Evolutionary conservation across 2,888 invertebrate species (phyloP).

Genomic region (Atherix ibis): DNA sequence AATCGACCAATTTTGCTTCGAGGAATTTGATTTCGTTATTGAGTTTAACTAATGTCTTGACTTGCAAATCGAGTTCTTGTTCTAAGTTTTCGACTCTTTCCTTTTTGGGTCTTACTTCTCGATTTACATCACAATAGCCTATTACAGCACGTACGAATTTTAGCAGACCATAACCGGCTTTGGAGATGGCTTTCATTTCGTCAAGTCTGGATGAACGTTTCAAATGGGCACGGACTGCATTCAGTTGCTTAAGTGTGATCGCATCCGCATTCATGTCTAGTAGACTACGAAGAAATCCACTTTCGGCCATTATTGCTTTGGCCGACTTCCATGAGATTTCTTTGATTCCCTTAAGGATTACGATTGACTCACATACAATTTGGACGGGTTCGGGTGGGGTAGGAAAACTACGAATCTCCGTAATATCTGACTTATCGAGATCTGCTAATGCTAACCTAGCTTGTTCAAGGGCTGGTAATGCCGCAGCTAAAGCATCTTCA

Average conservation of each 20-base stretch:
- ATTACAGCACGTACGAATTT: conserved; percentile 77
- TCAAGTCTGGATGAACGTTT: conserved; percentile 55
- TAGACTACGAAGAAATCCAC: conserved; percentile 60
- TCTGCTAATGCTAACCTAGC: conserved; percentile 66
- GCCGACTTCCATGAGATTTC: conserved; percentile 85
- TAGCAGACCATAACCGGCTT: conserved; percentile 71
- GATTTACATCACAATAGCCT: conserved; percentile 75
- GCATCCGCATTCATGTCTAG: conserved; percentile 76
- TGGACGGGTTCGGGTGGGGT: conserved; percentile 84
- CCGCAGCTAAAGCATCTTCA: conserved; percentile 60
- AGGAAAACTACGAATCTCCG: conserved; percentile 81
- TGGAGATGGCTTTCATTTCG: conserved; percentile 70
- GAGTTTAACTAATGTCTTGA: conserved; percentile 50
- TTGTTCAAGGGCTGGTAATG: conserved; percentile 69
- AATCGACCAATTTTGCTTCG: conserved; percentile 48
- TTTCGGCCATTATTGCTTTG: conserved; percentile 84
- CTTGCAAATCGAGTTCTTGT: conserved; percentile 45
- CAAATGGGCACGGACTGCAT: conserved; percentile 54
- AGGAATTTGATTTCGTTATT: conserved; percentile 57
- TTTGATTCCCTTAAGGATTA: conserved; percentile 64
- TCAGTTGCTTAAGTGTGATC: conserved; percentile 54
- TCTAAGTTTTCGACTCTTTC: conserved; percentile 68
- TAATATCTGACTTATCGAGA: conserved; percentile 78
- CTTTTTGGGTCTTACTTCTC: conserved; percentile 71
- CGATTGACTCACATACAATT: conserved; percentile 78